Base-by-base conservation (phyloP, 2,113 vertebrate species). In the Rhea americana region DNA sequence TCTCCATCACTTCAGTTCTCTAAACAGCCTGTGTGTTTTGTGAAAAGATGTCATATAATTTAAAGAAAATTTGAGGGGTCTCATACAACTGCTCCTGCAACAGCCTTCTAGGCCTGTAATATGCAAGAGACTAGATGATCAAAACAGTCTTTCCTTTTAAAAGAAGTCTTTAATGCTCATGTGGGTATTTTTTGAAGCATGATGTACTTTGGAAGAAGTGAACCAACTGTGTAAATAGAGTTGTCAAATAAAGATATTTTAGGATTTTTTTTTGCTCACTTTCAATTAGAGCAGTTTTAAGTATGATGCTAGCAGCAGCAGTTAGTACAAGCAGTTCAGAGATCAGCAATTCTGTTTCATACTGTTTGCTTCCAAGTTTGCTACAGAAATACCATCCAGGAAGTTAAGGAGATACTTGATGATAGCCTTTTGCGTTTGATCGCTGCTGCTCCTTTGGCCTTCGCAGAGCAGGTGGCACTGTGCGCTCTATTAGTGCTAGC, bases 401-500 rank as follows among this genome's bases (percentile, higher is more conserved):
- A 82, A 84, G 78, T 66, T 82, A 58, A 73, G 79, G 75, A 62
- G 41, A n/a, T 30, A 24, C 45, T 20, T 16, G 11, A 14, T 28
- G 41, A 1, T 41, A 10, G 4, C 30, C n/a, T 5, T 51, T 25
- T 50, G 45, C n/a, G 0, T 63, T 61, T 30, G 37, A 8, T 21
- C 26, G 30, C 73, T 25, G 35, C 2, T 0, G 45, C 78, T 80
- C 85, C 80, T 59, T 37, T 25, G 18, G 74, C 45, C 17, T 1
- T 14, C 17, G 62, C 77, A 26, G 83, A 86, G 62, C 77, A 14
- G 26, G 37, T 37, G 39, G 77, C 73, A 74, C 41, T 6, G 0
- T n/a, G 3, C 0, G 6, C 12, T 39, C 75, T 48, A 0, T 10
- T 21, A 25, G 53, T 5, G 37, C 25, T 68, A 66, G 6, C 11